These are phyloP conservation scores for Drosophila monieri DNA, from an alignment of 2,888 invertebrate species.

Conservation along the genomic window DNA sequence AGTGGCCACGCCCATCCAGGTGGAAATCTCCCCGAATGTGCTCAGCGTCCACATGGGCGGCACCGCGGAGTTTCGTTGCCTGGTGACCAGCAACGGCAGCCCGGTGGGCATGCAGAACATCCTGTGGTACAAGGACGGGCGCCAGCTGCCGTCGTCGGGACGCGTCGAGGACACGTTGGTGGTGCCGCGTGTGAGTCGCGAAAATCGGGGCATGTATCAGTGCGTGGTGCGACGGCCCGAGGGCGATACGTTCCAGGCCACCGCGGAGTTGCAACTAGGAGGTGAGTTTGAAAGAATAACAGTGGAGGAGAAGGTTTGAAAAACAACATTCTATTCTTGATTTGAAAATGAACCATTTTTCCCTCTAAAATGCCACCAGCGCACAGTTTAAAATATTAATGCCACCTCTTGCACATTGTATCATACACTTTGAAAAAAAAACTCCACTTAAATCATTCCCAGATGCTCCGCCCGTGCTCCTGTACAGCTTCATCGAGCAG, in stretches of 20 bases:
- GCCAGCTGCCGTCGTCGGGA: constrained; percentile 88
- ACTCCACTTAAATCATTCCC: constrained; percentile 50
- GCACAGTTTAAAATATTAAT: constrained; percentile 1
- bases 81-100: constrained; percentile 86
- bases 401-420: constrained; percentile 48
- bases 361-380: neutral
- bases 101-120: constrained; percentile 86
- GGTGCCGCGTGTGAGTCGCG: constrained; percentile 88
- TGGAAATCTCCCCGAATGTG: constrained; percentile 87
- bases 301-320: too few relatives aligned
- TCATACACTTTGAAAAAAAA: too few relatives aligned
- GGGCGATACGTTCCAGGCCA: constrained; percentile 90
- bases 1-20: constrained; percentile 88
- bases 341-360: constrained; percentile 1
- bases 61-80: constrained; percentile 89
- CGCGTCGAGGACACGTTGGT: constrained; percentile 87
- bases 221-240: constrained; percentile 89
- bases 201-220: constrained; percentile 91
- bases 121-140: constrained; percentile 88
- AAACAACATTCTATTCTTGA: neutral
- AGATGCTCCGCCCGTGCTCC: constrained; percentile 91
- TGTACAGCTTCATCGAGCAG: constrained; percentile 91
- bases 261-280: constrained; percentile 89
- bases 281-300: constrained; percentile 84
- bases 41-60: constrained; percentile 90